phyloP scores from a whole-genome alignment of 2,888 invertebrate genomes.

The Plutella xylostella region DNA sequence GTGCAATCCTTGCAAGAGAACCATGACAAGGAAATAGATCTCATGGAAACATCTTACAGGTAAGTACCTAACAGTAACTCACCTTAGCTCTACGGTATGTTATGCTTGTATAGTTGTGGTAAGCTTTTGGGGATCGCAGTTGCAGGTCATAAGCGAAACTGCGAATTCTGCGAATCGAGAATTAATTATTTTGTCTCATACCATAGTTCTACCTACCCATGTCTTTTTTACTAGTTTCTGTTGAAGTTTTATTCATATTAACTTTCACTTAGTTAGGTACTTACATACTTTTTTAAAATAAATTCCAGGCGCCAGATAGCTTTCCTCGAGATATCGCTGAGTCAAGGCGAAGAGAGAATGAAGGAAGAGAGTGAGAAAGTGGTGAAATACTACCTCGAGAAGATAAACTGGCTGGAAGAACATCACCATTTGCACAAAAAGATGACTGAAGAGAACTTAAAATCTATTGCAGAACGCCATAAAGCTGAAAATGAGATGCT shows the following conservation, averaged over 20 bases:
- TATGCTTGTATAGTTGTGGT: no score
- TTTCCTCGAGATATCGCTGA: constrained; percentile 66
- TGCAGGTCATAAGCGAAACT: no score
- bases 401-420: constrained; percentile 62
- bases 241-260: no score
- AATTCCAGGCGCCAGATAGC: constrained; percentile 65
- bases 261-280: no score
- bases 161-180: no score
- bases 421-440: constrained; percentile 60
- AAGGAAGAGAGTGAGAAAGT: constrained; percentile 69
- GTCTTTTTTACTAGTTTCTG: no score
- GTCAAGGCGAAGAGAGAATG: constrained; percentile 69
- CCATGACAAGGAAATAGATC: constrained; percentile 71
- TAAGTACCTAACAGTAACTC: no score
- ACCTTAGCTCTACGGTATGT: no score
- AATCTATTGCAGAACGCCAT: constrained; percentile 53
- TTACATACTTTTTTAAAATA: no score
- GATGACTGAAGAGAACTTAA: constrained; percentile 62
- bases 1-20: constrained; percentile 66
- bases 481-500: constrained; percentile 49
- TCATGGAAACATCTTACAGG: constrained; percentile 75
- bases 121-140: no score
- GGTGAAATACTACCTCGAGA: constrained; percentile 59
- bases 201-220: no score
- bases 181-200: no score